Evolutionary conservation across 1,140 invertebrate species (phyloP), one percentile per base, ranked within the genome.

Genomic region (Dinothrombium tinctorium): DNA sequence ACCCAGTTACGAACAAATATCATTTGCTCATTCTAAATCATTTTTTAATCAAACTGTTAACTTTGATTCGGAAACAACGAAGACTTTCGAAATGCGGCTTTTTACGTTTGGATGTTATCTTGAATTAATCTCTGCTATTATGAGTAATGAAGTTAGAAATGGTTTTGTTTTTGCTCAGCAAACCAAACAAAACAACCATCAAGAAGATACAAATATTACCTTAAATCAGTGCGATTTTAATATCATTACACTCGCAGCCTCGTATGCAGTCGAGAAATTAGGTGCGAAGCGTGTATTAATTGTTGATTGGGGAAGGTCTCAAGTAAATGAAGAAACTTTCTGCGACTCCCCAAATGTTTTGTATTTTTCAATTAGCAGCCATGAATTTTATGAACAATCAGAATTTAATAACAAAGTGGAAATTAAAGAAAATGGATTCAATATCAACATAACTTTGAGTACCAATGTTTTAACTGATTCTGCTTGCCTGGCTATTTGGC

Each of bases 291-390:
- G 72, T 51, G 74, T 96, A 49, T 56, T 96, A 35, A 89, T 96
- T 47, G 74, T 98, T 1, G 92, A 98, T 60, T 94, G 83, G 74
- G 92, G n/a, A 98, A 61, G 76, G 92, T 11, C 86, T 0, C 83
- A 92, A 63, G 89, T 76, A 0, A 92, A 80, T 1, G 92, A 98
- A 54, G 72, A 80, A 53, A 75, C 77, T 66, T 95, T 96, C 60
- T 94, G 94, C 54, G 65, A 86, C 45, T 78, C 89, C 63, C 69
- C 78, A 33, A 68, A 78, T 53, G 87, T 98, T 23, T 60, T 95
- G 9, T 94, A 95, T 57, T 86, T 96, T 60, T 96, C 90, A 0
- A 84, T 94, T 46, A 90, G 98, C 63, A 83, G 89, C 84, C 90
- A 90, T 0, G 75, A 84, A 56, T 61, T 94, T 12, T 58, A 66